Conservation (phyloP, 2,113 vertebrate genomes). For the Ciconia maguari region DNA sequence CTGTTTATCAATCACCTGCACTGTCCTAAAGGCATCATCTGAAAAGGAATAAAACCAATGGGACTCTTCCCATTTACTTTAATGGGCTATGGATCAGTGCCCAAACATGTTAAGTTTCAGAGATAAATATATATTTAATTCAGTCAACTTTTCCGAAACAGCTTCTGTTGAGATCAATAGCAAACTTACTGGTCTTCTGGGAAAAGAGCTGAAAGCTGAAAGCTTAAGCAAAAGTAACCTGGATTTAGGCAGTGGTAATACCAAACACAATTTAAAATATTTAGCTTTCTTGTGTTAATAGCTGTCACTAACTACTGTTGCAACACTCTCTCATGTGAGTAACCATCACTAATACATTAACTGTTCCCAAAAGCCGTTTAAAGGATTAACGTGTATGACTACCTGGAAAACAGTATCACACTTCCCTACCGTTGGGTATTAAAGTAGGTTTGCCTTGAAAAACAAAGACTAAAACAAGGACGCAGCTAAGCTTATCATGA, state of each 20-base stretch:
- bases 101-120: background rate
- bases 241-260: background rate
- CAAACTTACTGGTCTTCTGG: background rate
- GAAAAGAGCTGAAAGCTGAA: background rate
- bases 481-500: background rate
- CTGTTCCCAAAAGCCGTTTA: background rate
- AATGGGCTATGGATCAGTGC: slow-evolving; percentile 1
- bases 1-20: slow-evolving; percentile 20
- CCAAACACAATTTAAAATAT: background rate
- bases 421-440: fast-evolving
- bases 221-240: background rate
- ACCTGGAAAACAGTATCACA: background rate
- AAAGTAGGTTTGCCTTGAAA: background rate
- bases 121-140: slow-evolving; percentile 12
- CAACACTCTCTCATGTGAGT: background rate
- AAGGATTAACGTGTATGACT: background rate
- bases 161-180: slow-evolving; percentile 9
- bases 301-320: background rate
- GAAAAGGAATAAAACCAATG: background rate
- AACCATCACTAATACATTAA: background rate
- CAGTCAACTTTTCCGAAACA: background rate
- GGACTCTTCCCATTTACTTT: background rate
- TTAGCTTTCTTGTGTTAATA: background rate
- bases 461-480: slow-evolving; percentile 1
- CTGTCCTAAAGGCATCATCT: slow-evolving; percentile 6